Evolutionary conservation across 2,113 vertebrate species (phyloP).

Genomic region (Emydura subglobosa): DNA sequence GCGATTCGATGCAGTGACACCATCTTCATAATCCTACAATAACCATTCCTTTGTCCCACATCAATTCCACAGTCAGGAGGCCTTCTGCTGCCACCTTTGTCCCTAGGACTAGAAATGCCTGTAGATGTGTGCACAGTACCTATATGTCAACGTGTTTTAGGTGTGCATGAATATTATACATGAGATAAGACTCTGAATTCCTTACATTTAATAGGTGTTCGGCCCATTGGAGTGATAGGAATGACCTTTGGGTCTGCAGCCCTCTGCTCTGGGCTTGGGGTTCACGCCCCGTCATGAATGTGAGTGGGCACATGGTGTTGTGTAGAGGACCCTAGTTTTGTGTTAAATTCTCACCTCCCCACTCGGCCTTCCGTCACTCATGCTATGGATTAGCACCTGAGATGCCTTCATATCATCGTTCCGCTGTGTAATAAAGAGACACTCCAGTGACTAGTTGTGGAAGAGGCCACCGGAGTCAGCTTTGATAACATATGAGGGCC

Average conservation of each 20-base stretch:
- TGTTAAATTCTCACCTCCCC: neutral
- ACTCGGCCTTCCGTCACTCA: neutral
- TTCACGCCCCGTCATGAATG: neutral
- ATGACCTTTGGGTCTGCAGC: neutral
- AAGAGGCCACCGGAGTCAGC: neutral
- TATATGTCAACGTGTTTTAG: neutral
- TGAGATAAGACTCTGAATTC: neutral
- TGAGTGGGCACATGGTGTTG: neutral
- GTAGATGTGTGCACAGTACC: neutral
- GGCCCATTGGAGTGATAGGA: neutral
- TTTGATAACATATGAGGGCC: neutral
- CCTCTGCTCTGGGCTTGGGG: neutral
- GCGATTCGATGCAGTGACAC: neutral
- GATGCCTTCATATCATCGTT: neutral
- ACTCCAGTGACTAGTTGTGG: neutral
- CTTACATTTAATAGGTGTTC: neutral
- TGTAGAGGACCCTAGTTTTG: neutral
- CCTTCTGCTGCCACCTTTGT: neutral
- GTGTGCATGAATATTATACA: neutral
- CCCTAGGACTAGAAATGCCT: neutral
- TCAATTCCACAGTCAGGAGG: neutral
- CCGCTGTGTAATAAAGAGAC: neutral
- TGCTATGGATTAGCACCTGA: neutral
- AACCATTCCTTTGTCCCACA: neutral
- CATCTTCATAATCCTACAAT: neutral